Conservation (phyloP, 2,888 invertebrate genomes). For the Scaptomyza flava region DNA sequence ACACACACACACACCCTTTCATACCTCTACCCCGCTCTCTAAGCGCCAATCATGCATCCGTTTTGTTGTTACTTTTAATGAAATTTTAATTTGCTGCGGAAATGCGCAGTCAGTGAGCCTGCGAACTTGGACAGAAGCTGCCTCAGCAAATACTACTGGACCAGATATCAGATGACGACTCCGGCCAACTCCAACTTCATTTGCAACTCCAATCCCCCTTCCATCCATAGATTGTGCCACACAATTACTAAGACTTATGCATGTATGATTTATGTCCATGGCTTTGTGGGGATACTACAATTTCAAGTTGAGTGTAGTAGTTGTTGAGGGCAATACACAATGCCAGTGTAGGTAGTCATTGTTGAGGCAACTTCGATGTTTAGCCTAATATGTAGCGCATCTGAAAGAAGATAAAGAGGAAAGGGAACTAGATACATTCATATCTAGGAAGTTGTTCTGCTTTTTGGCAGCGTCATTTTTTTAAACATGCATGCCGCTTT, state of each 20-base stretch:
- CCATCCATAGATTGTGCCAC: conserved; percentile 39
- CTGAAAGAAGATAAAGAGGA: not conserved
- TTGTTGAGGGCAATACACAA: conserved; percentile 16
- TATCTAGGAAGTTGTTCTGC: conserved; percentile 31
- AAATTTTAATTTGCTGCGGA: conserved; percentile 81
- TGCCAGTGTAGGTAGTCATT: conserved; percentile 11
- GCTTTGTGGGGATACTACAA: conserved; percentile 9
- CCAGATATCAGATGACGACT: not conserved
- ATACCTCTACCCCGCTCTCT: not conserved
- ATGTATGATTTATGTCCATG: conserved; percentile 56
- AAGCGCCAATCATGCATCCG: conserved; percentile 46
- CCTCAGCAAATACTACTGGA: conserved; percentile 17
- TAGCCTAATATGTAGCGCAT: conserved; percentile 42
- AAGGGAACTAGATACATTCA: not conserved
- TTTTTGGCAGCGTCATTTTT: conserved; percentile 55
- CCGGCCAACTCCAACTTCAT: not conserved
- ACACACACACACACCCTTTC: not conserved
- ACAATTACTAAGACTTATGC: conserved; percentile 75
- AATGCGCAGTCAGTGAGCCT: conserved; percentile 77
- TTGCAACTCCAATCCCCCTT: conserved; percentile 4
- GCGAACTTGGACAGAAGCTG: conserved; percentile 65
- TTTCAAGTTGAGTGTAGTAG: conserved; percentile 20
- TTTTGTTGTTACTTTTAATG: conserved; percentile 67
- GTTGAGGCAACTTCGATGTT: conserved; percentile 23
- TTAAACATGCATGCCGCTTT: conserved; percentile 55